Conservation (phyloP, 2,113 vertebrate genomes). For the Delphinus delphis region DNA sequence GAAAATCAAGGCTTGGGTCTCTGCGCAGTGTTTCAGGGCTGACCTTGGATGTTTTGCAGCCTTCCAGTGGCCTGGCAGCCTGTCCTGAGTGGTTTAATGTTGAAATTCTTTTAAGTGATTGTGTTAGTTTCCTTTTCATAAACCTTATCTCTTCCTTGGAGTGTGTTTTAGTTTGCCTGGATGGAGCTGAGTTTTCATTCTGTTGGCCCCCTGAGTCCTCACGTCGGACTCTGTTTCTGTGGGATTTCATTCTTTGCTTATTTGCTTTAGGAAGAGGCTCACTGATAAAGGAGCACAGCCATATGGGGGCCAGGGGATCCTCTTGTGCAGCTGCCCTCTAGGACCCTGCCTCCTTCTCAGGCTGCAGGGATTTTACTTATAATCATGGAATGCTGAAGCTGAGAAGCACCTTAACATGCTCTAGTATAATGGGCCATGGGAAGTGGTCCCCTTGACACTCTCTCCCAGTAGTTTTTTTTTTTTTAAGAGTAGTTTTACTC, state of each 20-base stretch:
- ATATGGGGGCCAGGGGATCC: not conserved
- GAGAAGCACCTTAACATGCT: not conserved
- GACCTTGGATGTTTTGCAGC: slow-evolving; percentile 22
- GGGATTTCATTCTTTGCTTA: slow-evolving; percentile 75
- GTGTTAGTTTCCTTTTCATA: slow-evolving; percentile 70
- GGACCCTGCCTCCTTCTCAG: not conserved
- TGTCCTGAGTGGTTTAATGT: not conserved
- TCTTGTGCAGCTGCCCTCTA: not conserved
- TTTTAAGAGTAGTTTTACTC: not conserved
- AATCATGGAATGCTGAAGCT: not conserved
- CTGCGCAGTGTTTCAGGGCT: not conserved
- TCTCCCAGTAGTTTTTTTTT: not conserved
- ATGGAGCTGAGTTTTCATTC: slow-evolving; percentile 47
- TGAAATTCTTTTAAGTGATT: slow-evolving; percentile 73
- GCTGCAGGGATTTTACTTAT: not conserved
- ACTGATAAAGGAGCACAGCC: slow-evolving; percentile 52
- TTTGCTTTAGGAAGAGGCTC: slow-evolving; percentile 68
- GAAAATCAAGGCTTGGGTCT: not conserved
- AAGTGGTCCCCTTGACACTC: not conserved
- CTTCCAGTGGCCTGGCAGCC: not conserved
- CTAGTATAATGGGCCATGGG: too few relatives aligned
- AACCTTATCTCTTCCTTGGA: slow-evolving; percentile 77
- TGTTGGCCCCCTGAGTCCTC: slow-evolving; percentile 45
- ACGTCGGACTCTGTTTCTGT: slow-evolving; percentile 61
- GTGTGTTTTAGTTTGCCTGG: slow-evolving; percentile 72